phyloP scores from a whole-genome alignment of 92 coral and sea anemone species.

The Porites lobata region DNA sequence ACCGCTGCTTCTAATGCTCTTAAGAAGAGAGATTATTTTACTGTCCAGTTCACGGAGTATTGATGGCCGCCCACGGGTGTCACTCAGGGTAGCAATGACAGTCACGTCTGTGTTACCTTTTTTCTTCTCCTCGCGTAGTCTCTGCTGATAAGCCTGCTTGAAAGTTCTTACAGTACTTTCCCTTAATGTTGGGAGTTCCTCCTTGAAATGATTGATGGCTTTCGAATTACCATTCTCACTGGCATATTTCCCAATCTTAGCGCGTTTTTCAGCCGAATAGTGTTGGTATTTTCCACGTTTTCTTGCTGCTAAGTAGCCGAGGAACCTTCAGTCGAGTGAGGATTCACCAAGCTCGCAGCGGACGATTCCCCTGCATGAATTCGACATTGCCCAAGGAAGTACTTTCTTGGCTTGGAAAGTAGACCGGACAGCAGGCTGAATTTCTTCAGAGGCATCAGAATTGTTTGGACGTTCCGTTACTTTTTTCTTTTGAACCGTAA shows the following conservation, averaged over 20 bases:
- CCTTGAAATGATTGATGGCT: slow-evolving; percentile 59
- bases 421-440: slow-evolving; percentile 25
- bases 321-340: slow-evolving; percentile 36
- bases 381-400: slow-evolving; percentile 64
- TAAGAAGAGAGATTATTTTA: too few relatives aligned
- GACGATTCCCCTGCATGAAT: slow-evolving; percentile 61
- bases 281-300: slow-evolving; percentile 49
- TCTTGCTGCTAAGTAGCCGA: slow-evolving; percentile 37
- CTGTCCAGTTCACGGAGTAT: too few relatives aligned
- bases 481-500: slow-evolving; percentile 24
- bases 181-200: slow-evolving; percentile 13
- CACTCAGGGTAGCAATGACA: too few relatives aligned
- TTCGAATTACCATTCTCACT: slow-evolving; percentile 60
- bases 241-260: slow-evolving; percentile 68
- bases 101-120: too few relatives aligned
- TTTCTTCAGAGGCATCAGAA: slow-evolving; percentile 27
- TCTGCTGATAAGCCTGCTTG: too few relatives aligned
- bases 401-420: slow-evolving; percentile 60
- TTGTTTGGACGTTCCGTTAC: slow-evolving; percentile 29
- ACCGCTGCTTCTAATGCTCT: too few relatives aligned
- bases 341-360: slow-evolving; percentile 32
- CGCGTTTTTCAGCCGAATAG: slow-evolving; percentile 46
- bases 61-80: too few relatives aligned
- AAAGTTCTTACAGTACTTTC: too few relatives aligned
- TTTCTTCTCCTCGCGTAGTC: too few relatives aligned